A percentile compares a stretch with the other conserved stretches of the same genome.
Evolutionary conservation across 2,888 invertebrate genomes (phyloP).

Genomic region (Drosophila hamatofila): DNA sequence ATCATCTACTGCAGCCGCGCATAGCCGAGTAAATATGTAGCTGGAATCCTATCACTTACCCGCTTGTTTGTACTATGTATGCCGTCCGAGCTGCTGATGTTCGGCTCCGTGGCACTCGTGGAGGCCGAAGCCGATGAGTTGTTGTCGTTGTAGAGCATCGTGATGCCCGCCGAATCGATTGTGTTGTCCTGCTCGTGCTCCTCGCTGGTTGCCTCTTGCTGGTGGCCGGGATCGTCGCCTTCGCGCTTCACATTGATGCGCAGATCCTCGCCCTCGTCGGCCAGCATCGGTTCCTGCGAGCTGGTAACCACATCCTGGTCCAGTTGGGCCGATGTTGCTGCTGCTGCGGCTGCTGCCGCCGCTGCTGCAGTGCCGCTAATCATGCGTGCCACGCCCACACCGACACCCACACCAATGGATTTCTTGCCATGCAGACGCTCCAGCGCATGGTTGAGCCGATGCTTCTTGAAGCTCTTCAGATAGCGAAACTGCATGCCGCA

Average conservation of each 20-base stretch:
- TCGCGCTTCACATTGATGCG: constrained; percentile 87
- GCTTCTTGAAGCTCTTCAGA: constrained; percentile 95
- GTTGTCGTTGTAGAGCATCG: constrained; percentile 82
- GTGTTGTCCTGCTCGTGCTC: constrained; percentile 90
- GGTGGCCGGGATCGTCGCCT: constrained; percentile 86
- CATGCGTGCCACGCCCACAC: constrained; percentile 33
- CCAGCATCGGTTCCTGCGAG: constrained; percentile 88
- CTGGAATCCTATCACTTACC: constrained; percentile 69
- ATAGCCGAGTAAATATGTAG: too few relatives aligned
- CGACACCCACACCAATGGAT: constrained; percentile 57
- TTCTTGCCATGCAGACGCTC: constrained; percentile 92
- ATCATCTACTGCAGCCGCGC: background rate
- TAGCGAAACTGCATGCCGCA: constrained; percentile 97
- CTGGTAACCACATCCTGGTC: constrained; percentile 90
- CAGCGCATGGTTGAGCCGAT: constrained; percentile 93
- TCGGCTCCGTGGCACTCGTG: constrained; percentile 85
- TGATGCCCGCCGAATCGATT: constrained; percentile 88
- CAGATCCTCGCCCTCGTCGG: constrained; percentile 87
- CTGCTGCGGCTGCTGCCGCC: constrained; percentile 4
- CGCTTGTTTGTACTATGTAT: constrained; percentile 86
- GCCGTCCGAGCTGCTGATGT: constrained; percentile 84
- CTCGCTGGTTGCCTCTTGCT: constrained; percentile 87
- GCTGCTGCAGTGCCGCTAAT: constrained; percentile 21
- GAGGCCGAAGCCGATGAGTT: constrained; percentile 78
- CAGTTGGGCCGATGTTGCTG: constrained; percentile 45